phyloP scores from a whole-genome alignment of 2,797 vertebrate genomes.

The Alexandromys oeconomus region DNA sequence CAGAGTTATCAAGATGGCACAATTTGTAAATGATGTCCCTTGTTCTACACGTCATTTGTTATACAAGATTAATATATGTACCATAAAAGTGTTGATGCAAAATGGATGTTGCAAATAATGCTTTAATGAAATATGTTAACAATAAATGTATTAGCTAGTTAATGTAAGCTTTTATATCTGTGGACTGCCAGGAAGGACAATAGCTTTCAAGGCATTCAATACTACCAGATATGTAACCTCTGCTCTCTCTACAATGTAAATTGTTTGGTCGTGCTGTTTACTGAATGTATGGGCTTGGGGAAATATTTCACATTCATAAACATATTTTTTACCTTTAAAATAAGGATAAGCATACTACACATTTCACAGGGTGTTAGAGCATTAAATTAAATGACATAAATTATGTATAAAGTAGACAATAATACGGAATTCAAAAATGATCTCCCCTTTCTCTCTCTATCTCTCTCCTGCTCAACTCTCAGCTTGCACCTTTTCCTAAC shows the following conservation, averaged over 20 bases:
- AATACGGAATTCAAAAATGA: background rate
- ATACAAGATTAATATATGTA: background rate
- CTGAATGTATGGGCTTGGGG: background rate
- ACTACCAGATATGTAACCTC: accelerated
- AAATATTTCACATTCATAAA: background rate
- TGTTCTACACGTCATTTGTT: background rate
- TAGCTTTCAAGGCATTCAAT: background rate
- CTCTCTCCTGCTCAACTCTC: accelerated
- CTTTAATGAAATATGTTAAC: background rate
- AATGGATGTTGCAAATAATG: background rate
- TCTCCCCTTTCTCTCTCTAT: background rate
- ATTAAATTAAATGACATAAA: background rate
- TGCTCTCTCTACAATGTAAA: background rate
- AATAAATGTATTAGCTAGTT: background rate
- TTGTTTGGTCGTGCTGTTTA: background rate
- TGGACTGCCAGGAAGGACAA: background rate
- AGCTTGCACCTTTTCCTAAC: background rate
- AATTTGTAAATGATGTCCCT: background rate
- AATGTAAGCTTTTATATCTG: background rate
- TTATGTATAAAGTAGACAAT: background rate
- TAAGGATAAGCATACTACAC: background rate
- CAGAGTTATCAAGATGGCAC: background rate
- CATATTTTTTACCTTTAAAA: background rate
- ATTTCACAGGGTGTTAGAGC: background rate
- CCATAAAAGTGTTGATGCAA: background rate